Conservation (phyloP, 1,140 invertebrate genomes). For the Sycophila sp. region DNA sequence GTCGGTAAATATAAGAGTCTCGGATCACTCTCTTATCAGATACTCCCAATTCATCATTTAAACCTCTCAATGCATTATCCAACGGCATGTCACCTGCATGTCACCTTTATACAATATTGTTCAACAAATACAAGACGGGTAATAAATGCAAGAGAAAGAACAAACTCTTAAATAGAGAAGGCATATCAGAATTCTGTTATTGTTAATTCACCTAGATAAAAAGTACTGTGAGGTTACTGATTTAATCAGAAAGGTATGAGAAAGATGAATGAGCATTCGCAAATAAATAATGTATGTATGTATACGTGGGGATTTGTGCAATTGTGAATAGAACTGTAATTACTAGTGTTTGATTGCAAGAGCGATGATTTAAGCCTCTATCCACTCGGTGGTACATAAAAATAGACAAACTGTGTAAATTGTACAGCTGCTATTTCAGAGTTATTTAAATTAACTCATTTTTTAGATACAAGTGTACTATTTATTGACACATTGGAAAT, state of each 20-base stretch:
- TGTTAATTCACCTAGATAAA: slow-evolving; percentile 59
- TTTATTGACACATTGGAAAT: slow-evolving; percentile 44
- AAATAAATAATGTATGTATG: slow-evolving; percentile 47
- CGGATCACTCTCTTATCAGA: slow-evolving; percentile 3
- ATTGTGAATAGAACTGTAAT: slow-evolving; percentile 48
- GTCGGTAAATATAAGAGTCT: slow-evolving; percentile 6
- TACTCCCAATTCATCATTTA: not conserved
- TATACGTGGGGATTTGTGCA: slow-evolving; percentile 61
- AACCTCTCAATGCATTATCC: slow-evolving; percentile 1
- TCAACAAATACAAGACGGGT: not conserved
- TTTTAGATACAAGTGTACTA: slow-evolving; percentile 44
- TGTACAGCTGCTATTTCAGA: slow-evolving; percentile 30
- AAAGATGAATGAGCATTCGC: too few species aligned
- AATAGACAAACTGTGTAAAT: slow-evolving; percentile 39
- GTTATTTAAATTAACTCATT: slow-evolving; percentile 2
- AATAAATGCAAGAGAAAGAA: slow-evolving; percentile 28
- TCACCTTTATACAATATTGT: not conserved
- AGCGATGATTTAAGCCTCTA: slow-evolving; percentile 14
- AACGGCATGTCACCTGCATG: slow-evolving; percentile 43
- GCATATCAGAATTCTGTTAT: slow-evolving; percentile 66
- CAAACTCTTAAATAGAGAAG: slow-evolving; percentile 48
- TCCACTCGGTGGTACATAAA: slow-evolving; percentile 21
- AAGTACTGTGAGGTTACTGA: slow-evolving; percentile 46
- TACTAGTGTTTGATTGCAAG: slow-evolving; percentile 30
- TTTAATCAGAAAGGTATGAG: slow-evolving; percentile 20